Percentiles rank a stretch among this genome's conserved stretches.
phyloP scores from a whole-genome alignment of 2,888 invertebrate genomes.

The Acrobasis suavella region DNA sequence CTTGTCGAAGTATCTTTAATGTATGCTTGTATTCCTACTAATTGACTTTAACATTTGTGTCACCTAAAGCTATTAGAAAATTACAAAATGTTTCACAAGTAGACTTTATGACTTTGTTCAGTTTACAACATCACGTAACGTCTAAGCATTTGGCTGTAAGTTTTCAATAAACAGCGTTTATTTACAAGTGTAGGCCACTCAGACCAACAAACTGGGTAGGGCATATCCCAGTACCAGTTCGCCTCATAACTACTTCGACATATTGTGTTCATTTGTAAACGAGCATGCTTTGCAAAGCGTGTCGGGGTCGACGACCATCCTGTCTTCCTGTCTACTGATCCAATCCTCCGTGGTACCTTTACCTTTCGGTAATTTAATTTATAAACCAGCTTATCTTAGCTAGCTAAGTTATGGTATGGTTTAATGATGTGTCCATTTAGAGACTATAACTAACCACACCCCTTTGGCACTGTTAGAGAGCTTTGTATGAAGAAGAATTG shows the following conservation, averaged over 20 bases:
- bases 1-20: too few species aligned
- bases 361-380: neutral
- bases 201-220: constrained; percentile 12
- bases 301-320: constrained; percentile 21
- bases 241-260: constrained; percentile 14
- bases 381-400: too few species aligned
- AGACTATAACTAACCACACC: too few species aligned
- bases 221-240: neutral
- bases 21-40: too few species aligned
- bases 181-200: neutral
- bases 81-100: too few species aligned
- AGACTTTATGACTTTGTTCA: neutral
- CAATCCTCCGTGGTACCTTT: constrained; percentile 5
- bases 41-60: too few species aligned
- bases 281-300: constrained; percentile 12
- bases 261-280: constrained; percentile 19
- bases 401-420: too few species aligned
- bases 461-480: too few species aligned
- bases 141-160: neutral
- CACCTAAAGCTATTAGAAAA: too few species aligned
- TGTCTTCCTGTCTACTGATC: constrained; percentile 13
- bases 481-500: too few species aligned
- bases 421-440: too few species aligned
- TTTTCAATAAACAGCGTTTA: neutral
- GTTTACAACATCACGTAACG: neutral